Evolutionary conservation across 2,113 vertebrate genomes (phyloP), one percentile per base, ranked within the genome.

Genomic region (Mola mola): DNA sequence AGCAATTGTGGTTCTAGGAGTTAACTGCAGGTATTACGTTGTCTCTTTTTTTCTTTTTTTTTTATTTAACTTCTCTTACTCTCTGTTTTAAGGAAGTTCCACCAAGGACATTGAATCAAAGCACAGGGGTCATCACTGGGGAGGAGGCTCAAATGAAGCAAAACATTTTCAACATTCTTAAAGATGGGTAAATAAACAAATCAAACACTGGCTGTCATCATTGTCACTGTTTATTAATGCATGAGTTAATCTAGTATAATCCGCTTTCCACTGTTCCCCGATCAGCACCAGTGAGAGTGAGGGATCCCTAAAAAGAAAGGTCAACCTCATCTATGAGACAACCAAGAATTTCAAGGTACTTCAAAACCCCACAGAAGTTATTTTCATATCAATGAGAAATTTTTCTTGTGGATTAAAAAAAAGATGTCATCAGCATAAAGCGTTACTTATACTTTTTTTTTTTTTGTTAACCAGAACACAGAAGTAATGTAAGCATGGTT

Each of bases 201-300:
- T 20, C 1, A 1, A 15, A 33, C 10, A 9, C 21, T 13, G 20
- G 4, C 4, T 15, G 8, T 6, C 10, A 4, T 19, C 19, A 4
- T 4, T 33, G 8, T 40, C 31, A 13, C 37, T 10, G 9, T 10
- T 5, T 21, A 10, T 17, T 10, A 1, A 34, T 19, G 5, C 9
- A 16, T 5, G 2, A 38, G 19, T 0, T 24, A 28, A 25, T 15
- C 3, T 2, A 19, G 8, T 50, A 15, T 56, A 31, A 72, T 50
- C 19, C 15, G 20, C 9, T 47, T 4, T 52, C n/a, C 7, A 16
- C 13, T 55, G n/a, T 69, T 66, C 55, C 4, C 36, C 47, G 46
- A 20, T 56, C 70, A 96, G 95, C 79, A 89, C 86, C 77, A 72
- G 40, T 1, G 95, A 95, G 40, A 93, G 75, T 0, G 93, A 95